Conservation (phyloP, 2,113 vertebrate genomes). For the Melozone crissalis region DNA sequence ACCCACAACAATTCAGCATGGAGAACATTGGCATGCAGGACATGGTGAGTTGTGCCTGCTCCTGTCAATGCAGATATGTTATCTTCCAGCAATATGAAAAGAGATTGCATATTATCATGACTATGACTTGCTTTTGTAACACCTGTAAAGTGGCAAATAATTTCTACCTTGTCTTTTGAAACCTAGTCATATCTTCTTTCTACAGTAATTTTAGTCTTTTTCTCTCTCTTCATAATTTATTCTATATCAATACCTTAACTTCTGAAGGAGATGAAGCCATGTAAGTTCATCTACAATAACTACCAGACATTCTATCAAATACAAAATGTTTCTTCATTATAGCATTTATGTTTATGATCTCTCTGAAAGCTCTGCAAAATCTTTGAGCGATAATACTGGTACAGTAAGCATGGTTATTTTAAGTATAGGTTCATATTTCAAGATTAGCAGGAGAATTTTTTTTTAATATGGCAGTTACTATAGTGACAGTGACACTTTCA, state of each 20-base stretch:
- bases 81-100: not conserved
- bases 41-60: not conserved
- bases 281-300: not conserved
- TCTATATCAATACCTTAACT: not conserved
- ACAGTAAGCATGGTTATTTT: conserved; percentile 32
- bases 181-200: not conserved
- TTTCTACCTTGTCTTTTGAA: not conserved
- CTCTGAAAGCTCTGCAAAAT: not conserved
- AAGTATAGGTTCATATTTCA: conserved; percentile 40
- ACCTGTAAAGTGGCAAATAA: not conserved
- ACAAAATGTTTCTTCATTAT: not conserved
- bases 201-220: conserved; percentile 1
- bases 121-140: not conserved
- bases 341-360: conserved; percentile 1
- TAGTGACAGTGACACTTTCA: conserved; percentile 50
- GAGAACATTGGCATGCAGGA: conserved; percentile 18
- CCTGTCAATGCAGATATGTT: not conserved
- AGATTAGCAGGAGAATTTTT: conserved; percentile 20
- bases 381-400: not conserved
- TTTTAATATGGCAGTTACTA: conserved; percentile 52
- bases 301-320: not conserved
- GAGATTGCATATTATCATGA: not conserved
- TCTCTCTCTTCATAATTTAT: not conserved
- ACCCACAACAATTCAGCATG: conserved; percentile 2
- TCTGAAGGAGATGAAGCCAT: not conserved